Evolutionary conservation across 2,888 invertebrate species (phyloP), one percentile per base, ranked within the genome.

Genomic region (Ormyrus rosae): DNA sequence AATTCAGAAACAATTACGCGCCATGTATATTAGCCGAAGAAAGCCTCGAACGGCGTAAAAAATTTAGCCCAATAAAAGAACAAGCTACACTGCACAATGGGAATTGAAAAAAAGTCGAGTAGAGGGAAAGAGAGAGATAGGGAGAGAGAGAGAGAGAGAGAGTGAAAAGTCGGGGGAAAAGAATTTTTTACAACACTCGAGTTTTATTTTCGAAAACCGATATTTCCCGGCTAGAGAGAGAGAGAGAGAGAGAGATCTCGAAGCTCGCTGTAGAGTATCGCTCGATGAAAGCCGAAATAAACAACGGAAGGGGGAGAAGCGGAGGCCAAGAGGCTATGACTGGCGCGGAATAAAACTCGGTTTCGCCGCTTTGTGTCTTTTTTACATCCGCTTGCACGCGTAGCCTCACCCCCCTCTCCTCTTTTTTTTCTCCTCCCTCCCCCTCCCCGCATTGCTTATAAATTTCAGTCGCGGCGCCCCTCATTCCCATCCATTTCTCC

Each of bases 241-340:
- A 48, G 11, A 69, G 19, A n/a, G 9, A 11, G 3, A n/a, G 45
- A 11, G 13, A 53, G 19, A 67, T 48, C 46, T 48, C 46, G 50
- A 46, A 48, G 69, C 55, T 65, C 3, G 46, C 69, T 6, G 2
- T 11, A 2, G 55, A 13, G 58, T 69, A 34, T 6, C 48, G 69
- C 61, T 56, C 70, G 53, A 69, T 69, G 69, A 77, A 77, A 70
- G 63, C 56, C 70, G 70, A 63, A 77, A 77, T 70, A 70, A 77
- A 77, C 55, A 77, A 56, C 55, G n/a, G 50, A 48, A 19, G 50
- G 34, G 65, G 46, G 19, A 61, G 60, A 45, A 48, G 71, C 51
- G 51, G 19, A 50, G 63, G n/a, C 53, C 53, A 72, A 72, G 53
- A 63, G 72, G 53, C 61, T 53, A 48, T 63, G 51, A 53, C 51